Evolutionary conservation across 2,888 invertebrate species (phyloP).

Genomic region (Agriotes lineatus): DNA sequence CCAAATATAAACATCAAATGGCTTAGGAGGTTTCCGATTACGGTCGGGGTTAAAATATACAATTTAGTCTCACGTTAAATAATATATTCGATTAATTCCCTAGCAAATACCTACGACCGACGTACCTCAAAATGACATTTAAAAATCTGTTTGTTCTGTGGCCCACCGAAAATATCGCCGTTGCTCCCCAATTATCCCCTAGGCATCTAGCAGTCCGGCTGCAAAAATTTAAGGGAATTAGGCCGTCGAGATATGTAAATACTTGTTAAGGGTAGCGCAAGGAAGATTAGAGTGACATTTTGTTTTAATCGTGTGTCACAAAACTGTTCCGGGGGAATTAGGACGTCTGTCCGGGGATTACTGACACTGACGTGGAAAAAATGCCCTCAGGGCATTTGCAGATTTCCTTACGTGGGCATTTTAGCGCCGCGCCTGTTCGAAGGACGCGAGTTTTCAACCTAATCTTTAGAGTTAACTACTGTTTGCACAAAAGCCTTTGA

Average conservation of each 20-base stretch:
- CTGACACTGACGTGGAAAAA: constrained; percentile 33
- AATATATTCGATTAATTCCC: too few species aligned
- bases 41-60: too few species aligned
- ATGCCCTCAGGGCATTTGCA: constrained; percentile 19
- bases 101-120: too few species aligned
- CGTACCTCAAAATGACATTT: too few species aligned
- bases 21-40: too few species aligned
- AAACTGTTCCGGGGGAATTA: constrained; percentile 43
- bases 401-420: constrained; percentile 5
- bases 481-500: constrained; percentile 1
- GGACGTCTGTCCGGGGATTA: constrained; percentile 45
- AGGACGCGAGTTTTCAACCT: not conserved
- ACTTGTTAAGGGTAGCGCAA: constrained; percentile 41
- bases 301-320: constrained; percentile 48
- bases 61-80: too few species aligned
- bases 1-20: too few species aligned
- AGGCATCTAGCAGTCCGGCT: not conserved
- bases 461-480: not conserved
- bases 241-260: constrained; percentile 44
- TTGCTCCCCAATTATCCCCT: not conserved
- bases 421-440: too few species aligned
- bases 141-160: too few species aligned
- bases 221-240: constrained; percentile 40
- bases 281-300: constrained; percentile 46
- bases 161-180: too few species aligned